phyloP scores from a whole-genome alignment of 2,888 invertebrate species.

The Ophioninae sp. region DNA sequence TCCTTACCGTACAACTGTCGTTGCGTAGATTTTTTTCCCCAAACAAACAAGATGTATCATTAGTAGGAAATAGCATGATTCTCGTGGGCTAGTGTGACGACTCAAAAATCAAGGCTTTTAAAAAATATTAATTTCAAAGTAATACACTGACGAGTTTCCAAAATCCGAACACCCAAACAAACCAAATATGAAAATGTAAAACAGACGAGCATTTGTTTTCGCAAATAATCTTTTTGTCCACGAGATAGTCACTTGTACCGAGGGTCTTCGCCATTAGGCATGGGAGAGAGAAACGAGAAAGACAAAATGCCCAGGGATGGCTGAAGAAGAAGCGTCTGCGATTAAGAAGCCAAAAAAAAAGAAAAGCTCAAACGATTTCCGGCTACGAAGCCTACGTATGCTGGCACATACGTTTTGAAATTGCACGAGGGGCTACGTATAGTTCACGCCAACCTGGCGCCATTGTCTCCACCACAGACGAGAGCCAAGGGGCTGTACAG shows the following conservation, averaged over 20 bases:
- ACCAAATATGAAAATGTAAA: not conserved
- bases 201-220: not conserved
- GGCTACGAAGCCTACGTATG: conserved; percentile 69
- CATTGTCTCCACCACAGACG: conserved; percentile 54
- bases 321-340: conserved; percentile 64
- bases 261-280: not conserved
- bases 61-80: not conserved
- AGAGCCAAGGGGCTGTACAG: conserved; percentile 50
- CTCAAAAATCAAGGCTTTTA: no score
- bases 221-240: not conserved
- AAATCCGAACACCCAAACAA: not conserved
- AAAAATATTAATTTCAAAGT: no score
- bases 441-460: conserved; percentile 38
- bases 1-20: not conserved
- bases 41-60: not conserved
- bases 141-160: not conserved
- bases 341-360: conserved; percentile 74
- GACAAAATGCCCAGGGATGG: not conserved
- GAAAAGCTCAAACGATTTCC: conserved; percentile 77
- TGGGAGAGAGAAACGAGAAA: not conserved
- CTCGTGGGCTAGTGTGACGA: no score
- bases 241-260: not conserved
- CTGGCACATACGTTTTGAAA: conserved; percentile 39
- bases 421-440: conserved; percentile 34
- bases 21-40: not conserved